Conservation (phyloP, 2,888 invertebrate genomes). For the Catotricha subobsoleta region DNA sequence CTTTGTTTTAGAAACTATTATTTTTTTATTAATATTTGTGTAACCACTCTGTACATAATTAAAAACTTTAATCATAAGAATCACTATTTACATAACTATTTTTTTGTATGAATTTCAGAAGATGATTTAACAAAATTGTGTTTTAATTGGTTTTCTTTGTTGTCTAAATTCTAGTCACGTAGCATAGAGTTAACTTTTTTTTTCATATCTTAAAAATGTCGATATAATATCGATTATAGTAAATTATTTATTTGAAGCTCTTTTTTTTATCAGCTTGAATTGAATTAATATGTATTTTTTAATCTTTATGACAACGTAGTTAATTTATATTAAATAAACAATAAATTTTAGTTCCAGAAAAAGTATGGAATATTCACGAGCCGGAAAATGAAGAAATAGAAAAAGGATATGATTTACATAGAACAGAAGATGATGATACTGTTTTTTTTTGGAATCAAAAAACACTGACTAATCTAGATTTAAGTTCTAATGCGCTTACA, state of each 20-base stretch:
- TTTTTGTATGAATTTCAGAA: too few species aligned
- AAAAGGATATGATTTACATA: constrained; percentile 33
- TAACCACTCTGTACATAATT: too few species aligned
- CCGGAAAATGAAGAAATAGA: constrained; percentile 41
- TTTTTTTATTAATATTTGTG: too few species aligned
- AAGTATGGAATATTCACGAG: constrained; percentile 55
- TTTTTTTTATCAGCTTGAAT: not conserved
- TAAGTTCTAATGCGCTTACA: constrained; percentile 53
- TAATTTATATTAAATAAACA: too few species aligned
- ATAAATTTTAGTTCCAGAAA: constrained; percentile 44
- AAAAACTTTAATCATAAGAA: too few species aligned
- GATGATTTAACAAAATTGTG: not conserved
- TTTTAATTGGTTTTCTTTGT: not conserved
- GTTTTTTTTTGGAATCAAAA: constrained; percentile 83
- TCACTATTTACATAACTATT: too few species aligned
- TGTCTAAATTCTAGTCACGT: too few species aligned
- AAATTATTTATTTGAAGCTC: constrained; percentile 3
- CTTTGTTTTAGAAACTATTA: too few species aligned
- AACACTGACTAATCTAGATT: constrained; percentile 56
- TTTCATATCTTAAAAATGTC: too few species aligned
- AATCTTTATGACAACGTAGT: too few species aligned
- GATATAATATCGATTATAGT: too few species aligned
- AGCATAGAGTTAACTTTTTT: too few species aligned
- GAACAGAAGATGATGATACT: constrained; percentile 36
- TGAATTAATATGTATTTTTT: constrained; percentile 8